Base-by-base conservation (phyloP, 2,797 vertebrate species). In the Anniella stebbinsi region DNA sequence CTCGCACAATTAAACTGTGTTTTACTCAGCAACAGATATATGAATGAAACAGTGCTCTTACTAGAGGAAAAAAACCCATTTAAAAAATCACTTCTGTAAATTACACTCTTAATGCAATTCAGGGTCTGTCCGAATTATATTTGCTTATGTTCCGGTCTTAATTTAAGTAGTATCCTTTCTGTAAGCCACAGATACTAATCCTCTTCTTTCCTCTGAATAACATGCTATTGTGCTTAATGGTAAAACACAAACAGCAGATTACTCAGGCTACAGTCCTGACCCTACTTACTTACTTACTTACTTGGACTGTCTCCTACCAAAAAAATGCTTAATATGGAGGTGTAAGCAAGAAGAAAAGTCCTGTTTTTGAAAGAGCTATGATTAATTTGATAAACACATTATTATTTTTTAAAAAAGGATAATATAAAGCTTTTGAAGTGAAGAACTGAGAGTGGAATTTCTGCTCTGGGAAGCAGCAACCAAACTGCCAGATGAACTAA, bases 211-310 rank as follows among this genome's bases (percentile, higher is more conserved):
- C 91, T 88, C 72, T 66, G 33, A 91, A 88, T 13, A 77, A 96
- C 92, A 96, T 69, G 94, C 93, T 87, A 80, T 3, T 60, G 13
- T 89, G 91, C 94, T 97, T 94, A 96, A 95, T 87, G 88, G 73
- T 89, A 93, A 95, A 88, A 82, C 92, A 73, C 51, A 6, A 67
- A 90, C 88, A 95, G 92, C 75, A 93, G 91, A 87, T 93, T 77
- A 54, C 67, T 87, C 30, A 33, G 6, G 63, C 45, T 80, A 67
- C 9, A 15, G 33, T 69, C 67, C 36, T 84, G 57, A 63, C 11
- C 36, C 21, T 48, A 36, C 25, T 54, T 63, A 63, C 30, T 21
- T n/a, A 15, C 51, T 60, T 72, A 9, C 33, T 80, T 4, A 72
- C 4, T 38, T 38, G 28, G 28, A 45, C 25, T 2, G 33, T 87